Percentiles rank a stretch among this genome's conserved stretches.
Conservation (phyloP, 2,888 invertebrate species). For the Furcula furcula region DNA sequence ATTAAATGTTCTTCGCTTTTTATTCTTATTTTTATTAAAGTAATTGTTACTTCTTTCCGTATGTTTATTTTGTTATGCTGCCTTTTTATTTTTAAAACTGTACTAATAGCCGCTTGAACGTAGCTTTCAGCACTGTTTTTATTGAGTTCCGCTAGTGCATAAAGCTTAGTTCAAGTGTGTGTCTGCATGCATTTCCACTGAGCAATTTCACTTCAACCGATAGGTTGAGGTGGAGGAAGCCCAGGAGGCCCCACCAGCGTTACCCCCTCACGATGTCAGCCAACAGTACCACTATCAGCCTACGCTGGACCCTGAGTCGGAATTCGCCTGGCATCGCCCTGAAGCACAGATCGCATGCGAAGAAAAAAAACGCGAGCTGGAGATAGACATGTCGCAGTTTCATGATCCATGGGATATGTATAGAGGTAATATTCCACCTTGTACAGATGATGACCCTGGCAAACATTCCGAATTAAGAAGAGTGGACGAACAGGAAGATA, state of each 20-base stretch:
- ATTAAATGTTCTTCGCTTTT: constrained; percentile 2
- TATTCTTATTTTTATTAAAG: not conserved
- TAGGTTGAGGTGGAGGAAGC: constrained; percentile 63
- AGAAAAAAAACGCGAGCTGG: constrained; percentile 36
- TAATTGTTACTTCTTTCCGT: constrained; percentile 31
- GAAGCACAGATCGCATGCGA: constrained; percentile 37
- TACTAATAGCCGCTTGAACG: constrained; percentile 62
- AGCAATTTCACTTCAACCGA: constrained; percentile 71
- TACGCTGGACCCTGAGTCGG: constrained; percentile 61
- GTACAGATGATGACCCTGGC: constrained; percentile 29
- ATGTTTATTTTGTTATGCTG: constrained; percentile 62
- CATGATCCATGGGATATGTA: constrained; percentile 90
- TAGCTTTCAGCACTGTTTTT: constrained; percentile 64
- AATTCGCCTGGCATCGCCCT: constrained; percentile 75
- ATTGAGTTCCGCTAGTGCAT: constrained; percentile 40
- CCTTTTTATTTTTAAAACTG: constrained; percentile 25
- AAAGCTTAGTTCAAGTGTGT: constrained; percentile 68
- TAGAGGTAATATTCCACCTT: constrained; percentile 73
- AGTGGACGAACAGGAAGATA: constrained; percentile 45
- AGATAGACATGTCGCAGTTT: constrained; percentile 52
- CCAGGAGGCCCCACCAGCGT: constrained; percentile 50
- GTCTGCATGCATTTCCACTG: constrained; percentile 69
- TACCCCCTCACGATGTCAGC: constrained; percentile 47
- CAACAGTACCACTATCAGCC: constrained; percentile 58
- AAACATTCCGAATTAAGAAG: constrained; percentile 26